Evolutionary conservation across 2,113 vertebrate species (phyloP), one percentile per base, ranked within the genome.

Genomic region (Gymnarchus niloticus): DNA sequence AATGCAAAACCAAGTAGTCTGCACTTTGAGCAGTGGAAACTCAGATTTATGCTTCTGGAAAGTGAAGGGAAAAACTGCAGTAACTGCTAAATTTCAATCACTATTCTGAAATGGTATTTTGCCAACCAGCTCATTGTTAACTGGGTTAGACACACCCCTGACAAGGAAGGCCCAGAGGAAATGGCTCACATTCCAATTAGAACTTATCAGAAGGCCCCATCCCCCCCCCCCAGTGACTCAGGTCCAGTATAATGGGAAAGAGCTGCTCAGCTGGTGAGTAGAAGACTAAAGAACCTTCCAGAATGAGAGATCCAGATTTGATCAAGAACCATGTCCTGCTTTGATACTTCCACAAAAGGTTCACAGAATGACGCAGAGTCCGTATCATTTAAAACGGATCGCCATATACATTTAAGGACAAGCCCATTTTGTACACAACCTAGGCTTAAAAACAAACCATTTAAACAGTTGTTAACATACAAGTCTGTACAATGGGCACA

Each of bases 121-220:
- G 4, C 19, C 44, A 69, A 1, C 17, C 7, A 85, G 21, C 69
- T 48, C 52, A 48, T 5, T 10, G 33, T 81, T 21, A 51, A 33
- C 25, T 46, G 33, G 81, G 81, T 54, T 25, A n/a, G 37, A 37
- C 44, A 33, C 49, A 87, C 86, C 51, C 51, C 84, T 91, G 91
- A 90, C 90, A 89, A 87, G 77, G 85, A 89, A 88, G 86, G 87
- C 85, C 77, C 57, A 83, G 56, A 92, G 92, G 92, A 93, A 93
- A 92, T 90, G 88, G 89, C 86, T 87, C 88, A 88, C 92, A 93
- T 93, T 93, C 92, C 93, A 86, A 48, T 21, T 85, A 81, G 86
- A 44, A 86, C 91, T 93, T 91, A 92, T 93, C 92, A 84, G 80
- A 52, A 86, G 84, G 3, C 52, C 69, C 80, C 73, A 83, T 17